Evolutionary conservation across 2,113 vertebrate species (phyloP).

Genomic region (human): DNA sequence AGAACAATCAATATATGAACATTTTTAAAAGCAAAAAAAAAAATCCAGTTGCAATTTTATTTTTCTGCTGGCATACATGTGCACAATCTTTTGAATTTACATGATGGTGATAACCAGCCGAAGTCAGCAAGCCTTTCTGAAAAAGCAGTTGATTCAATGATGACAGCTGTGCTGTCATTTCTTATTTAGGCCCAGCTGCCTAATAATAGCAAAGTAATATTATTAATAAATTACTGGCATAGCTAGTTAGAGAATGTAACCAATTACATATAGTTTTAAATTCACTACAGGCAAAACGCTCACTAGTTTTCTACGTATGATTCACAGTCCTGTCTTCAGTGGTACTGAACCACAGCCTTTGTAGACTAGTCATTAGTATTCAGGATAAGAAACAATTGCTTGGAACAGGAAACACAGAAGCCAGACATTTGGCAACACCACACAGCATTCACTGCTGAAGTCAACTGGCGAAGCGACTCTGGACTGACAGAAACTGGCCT

Average conservation of each 20-base stretch:
- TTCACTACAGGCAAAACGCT: background rate
- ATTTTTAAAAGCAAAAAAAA: constrained; percentile 4
- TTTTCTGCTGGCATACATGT: constrained; percentile 34
- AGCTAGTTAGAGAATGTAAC: constrained; percentile 8
- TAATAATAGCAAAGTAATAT: constrained; percentile 58
- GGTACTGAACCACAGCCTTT: constrained; percentile 46
- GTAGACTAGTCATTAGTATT: constrained; percentile 70
- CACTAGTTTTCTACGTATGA: constrained; percentile 47
- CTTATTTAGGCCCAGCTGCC: constrained; percentile 39
- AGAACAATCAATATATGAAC: constrained; percentile 36
- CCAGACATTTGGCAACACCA: constrained; percentile 75
- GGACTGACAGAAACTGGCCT: constrained; percentile 57
- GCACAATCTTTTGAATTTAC: constrained; percentile 43
- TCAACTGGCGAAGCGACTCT: constrained; percentile 44
- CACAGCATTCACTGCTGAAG: constrained; percentile 70
- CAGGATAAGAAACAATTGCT: constrained; percentile 69
- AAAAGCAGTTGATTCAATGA: constrained; percentile 5
- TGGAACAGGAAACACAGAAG: constrained; percentile 75
- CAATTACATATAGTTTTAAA: constrained; percentile 50
- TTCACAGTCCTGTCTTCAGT: constrained; percentile 26
- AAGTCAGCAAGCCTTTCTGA: background rate
- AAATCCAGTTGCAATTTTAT: constrained; percentile 34
- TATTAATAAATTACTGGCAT: constrained; percentile 55
- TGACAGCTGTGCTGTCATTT: constrained; percentile 24
- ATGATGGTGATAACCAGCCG: background rate